Percentiles rank a stretch among this genome's conserved stretches.
Evolutionary conservation across 2,113 vertebrate genomes (phyloP).

Genomic region (Cyprinodon variegatus): DNA sequence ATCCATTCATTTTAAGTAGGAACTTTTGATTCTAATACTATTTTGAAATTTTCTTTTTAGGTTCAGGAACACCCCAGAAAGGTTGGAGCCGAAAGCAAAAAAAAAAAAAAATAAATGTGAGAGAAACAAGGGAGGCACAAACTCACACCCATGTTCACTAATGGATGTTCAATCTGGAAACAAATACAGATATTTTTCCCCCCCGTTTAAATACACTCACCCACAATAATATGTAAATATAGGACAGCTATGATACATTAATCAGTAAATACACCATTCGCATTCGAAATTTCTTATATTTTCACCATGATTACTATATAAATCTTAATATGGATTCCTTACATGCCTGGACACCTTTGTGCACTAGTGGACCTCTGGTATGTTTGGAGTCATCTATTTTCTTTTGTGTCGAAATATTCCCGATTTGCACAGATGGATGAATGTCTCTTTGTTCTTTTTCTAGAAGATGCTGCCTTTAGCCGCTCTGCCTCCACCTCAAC

Average conservation of each 20-base stretch:
- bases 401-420: constrained; percentile 24
- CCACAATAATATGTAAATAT: constrained; percentile 69
- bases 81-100: constrained; percentile 23
- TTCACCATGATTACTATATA: constrained; percentile 72
- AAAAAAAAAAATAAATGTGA: neutral
- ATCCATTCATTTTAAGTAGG: constrained; percentile 53
- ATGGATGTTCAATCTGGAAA: constrained; percentile 11
- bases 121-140: constrained; percentile 61
- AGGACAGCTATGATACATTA: constrained; percentile 76
- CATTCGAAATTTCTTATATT: constrained; percentile 71
- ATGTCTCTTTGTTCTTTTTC: no score
- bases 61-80: constrained; percentile 41
- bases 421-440: constrained; percentile 5
- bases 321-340: constrained; percentile 70
- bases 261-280: constrained; percentile 73
- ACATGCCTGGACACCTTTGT: constrained; percentile 70
- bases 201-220: constrained; percentile 58
- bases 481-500: neutral
- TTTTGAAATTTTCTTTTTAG: constrained; percentile 6
- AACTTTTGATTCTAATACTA: constrained; percentile 30
- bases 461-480: neutral
- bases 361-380: constrained; percentile 55
- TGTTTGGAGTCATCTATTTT: constrained; percentile 47
- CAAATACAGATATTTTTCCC: constrained; percentile 50
- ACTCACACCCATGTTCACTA: constrained; percentile 33